Percentiles rank a stretch among this genome's conserved stretches.
phyloP scores from a whole-genome alignment of 2,113 vertebrate species.

The Turdus rufiventris region DNA sequence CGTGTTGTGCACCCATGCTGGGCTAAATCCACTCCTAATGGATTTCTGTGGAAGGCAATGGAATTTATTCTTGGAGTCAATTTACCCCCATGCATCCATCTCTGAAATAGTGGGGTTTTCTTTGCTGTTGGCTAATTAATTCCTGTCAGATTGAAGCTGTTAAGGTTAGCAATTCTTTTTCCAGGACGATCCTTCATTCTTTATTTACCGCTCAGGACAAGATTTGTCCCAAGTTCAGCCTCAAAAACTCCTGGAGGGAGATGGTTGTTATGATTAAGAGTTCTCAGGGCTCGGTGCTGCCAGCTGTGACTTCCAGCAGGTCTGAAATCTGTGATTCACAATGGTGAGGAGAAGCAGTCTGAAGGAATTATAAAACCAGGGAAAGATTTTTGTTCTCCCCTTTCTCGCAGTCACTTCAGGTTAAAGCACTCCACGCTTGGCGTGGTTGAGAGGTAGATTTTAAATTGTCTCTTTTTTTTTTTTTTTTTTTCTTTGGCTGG shows the following conservation, averaged over 20 bases:
- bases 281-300: neutral
- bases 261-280: rapidly evolving
- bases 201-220: neutral
- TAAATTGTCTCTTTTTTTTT: neutral
- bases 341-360: rapidly evolving
- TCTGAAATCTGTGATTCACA: neutral
- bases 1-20: neutral
- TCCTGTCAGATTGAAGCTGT: neutral
- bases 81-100: neutral
- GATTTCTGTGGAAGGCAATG: neutral
- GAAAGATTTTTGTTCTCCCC: neutral
- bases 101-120: neutral
- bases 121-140: neutral
- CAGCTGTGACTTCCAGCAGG: neutral
- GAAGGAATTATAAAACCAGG: neutral
- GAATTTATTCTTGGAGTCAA: neutral
- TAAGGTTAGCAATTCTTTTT: neutral
- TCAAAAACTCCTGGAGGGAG: neutral
- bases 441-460: neutral
- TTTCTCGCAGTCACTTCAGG: neutral
- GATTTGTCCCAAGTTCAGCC: neutral
- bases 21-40: neutral
- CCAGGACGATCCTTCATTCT: neutral
- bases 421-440: rapidly evolving
- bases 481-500: neutral